Evolutionary conservation across 1,140 invertebrate species (phyloP).

Genomic region (Tenebrio molitor): DNA sequence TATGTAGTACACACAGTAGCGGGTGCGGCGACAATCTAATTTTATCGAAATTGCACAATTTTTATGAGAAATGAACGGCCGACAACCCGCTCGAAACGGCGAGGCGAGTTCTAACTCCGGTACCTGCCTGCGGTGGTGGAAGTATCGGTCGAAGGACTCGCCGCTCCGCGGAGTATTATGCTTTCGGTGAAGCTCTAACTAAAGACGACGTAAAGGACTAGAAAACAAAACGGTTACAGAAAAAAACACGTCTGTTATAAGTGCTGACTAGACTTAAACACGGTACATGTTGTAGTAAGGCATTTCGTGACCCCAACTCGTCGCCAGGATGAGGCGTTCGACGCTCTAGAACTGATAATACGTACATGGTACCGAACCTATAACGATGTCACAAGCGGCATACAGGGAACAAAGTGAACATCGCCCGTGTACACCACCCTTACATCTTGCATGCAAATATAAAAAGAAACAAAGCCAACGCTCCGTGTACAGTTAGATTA

Average conservation of each 20-base stretch:
- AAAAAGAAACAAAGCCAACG: slow-evolving; percentile 47
- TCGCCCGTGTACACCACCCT: slow-evolving; percentile 46
- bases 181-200: slow-evolving; percentile 46
- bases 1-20: slow-evolving; percentile 49
- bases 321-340: slow-evolving; percentile 56
- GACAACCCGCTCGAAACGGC: slow-evolving; percentile 34
- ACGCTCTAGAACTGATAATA: slow-evolving; percentile 43
- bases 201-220: slow-evolving; percentile 54
- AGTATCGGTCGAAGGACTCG: slow-evolving; percentile 24
- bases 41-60: slow-evolving; percentile 48
- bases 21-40: slow-evolving; percentile 53
- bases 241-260: slow-evolving; percentile 56
- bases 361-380: slow-evolving; percentile 43
- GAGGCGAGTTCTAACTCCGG: slow-evolving; percentile 18
- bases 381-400: slow-evolving; percentile 44
- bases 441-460: slow-evolving; percentile 46
- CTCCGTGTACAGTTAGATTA: slow-evolving; percentile 44
- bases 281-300: slow-evolving; percentile 61
- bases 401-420: slow-evolving; percentile 39
- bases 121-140: background rate
- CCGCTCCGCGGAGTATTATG: slow-evolving; percentile 28
- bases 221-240: slow-evolving; percentile 57
- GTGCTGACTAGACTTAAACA: slow-evolving; percentile 62
- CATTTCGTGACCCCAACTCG: slow-evolving; percentile 61
- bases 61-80: slow-evolving; percentile 45